Evolutionary conservation across 2,113 vertebrate species (phyloP), one percentile per base, ranked within the genome.

Genomic region (Psilopsiagon aymara): DNA sequence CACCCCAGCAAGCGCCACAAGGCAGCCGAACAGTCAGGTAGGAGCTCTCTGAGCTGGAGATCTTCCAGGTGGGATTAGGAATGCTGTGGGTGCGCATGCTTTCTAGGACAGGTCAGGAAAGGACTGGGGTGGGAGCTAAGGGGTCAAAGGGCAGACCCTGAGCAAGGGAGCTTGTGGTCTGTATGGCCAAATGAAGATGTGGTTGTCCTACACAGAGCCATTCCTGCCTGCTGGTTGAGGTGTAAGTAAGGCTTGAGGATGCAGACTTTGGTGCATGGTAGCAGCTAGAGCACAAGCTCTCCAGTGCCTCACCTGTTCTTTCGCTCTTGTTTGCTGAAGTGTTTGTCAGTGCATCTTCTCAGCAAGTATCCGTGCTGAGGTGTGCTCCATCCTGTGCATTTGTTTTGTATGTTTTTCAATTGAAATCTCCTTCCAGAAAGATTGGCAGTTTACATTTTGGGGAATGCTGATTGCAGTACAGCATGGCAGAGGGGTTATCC

Each of bases 1-100:
- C 99, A 98, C 90, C 98, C 98, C 62, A 99, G 73, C 95, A 99
- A 99, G 94, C 98, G 99, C 75, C 99, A 98, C 94, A 99, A 99
- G 97, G 98, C 98, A 4, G 98, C 97, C 0, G 99, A 99, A 49
- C 98, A 98, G 90, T 99, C 98, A 98, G 99, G 99, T 99, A 98
- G 96, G 95, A 90, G 69, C 55, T 27, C 25, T 14, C 11, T 37
- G 52, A 37, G 9, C 23, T 4, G 29, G 29, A 13, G 12, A 1
- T 31, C 17, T 52, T 31, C 25, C 2, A 1, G 17, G 44, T 31
- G 41, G 31, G 3, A 3, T 10, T 17, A 11, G 53, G 16, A 31
- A 2, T 16, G 47, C 41, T 46, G 6, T 5, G 23, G 17, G 4
- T 17, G 47, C 60, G 35, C 5, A 0, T 17, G 24, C 29, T 77